Conservation (phyloP, 2,888 invertebrate species). For the Arenicola marina region DNA sequence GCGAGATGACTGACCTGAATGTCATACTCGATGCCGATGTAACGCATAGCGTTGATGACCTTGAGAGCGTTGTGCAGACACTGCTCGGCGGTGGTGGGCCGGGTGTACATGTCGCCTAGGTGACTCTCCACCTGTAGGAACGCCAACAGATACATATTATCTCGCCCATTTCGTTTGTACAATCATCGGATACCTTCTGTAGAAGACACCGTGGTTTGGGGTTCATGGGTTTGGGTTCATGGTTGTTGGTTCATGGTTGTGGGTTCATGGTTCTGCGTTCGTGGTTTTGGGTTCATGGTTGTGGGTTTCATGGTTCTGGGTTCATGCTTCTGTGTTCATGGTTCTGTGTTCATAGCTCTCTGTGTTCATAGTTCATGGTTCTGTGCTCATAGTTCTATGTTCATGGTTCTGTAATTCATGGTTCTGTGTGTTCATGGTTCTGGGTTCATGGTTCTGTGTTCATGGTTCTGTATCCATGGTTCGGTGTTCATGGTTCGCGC, state of each 20-base stretch:
- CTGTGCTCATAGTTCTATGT: no score
- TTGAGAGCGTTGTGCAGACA: constrained; percentile 54
- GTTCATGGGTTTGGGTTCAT: no score
- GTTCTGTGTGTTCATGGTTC: background rate
- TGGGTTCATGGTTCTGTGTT: background rate
- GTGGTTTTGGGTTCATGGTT: no score
- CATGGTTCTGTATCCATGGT: background rate
- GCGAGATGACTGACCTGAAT: constrained; percentile 44
- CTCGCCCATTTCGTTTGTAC: no score
- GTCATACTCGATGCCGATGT: constrained; percentile 60
- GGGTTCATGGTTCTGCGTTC: no score
- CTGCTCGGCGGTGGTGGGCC: constrained; percentile 58
- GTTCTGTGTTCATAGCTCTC: no score
- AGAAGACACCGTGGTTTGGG: no score
- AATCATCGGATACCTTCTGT: no score
- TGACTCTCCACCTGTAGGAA: constrained; percentile 53
- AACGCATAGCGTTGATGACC: constrained; percentile 57
- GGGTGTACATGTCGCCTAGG: constrained; percentile 57
- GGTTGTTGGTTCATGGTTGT: no score
- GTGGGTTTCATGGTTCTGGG: background rate
- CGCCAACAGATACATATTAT: no score
- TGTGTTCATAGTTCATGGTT: background rate
- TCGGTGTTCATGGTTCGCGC: background rate
- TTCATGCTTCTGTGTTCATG: no score
- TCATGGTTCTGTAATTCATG: no score